Evolutionary conservation across 2,888 invertebrate species (phyloP).

Genomic region (Andricus quercusramuli): DNA sequence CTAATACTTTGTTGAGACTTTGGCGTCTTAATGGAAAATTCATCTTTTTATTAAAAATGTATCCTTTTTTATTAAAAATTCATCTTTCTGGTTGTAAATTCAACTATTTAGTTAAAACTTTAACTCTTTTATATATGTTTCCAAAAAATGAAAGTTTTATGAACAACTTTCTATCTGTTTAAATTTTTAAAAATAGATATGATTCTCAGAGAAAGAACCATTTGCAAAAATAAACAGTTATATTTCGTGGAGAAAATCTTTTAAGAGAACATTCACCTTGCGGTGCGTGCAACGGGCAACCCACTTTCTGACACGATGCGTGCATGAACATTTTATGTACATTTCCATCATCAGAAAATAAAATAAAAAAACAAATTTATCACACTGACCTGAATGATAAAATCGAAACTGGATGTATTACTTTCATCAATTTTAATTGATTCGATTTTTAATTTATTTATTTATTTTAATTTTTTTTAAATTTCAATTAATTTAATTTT

Average conservation of each 20-base stretch:
- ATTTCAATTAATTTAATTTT: too few species aligned
- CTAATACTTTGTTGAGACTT: too few species aligned
- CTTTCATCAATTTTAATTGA: too few species aligned
- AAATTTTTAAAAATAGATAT: background rate
- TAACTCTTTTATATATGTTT: too few species aligned
- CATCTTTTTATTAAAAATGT: too few species aligned
- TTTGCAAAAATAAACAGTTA: conserved; percentile 70
- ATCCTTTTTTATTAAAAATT: too few species aligned
- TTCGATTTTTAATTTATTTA: too few species aligned
- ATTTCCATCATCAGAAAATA: conserved; percentile 57
- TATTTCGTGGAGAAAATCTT: conserved; percentile 72
- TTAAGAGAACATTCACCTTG: conserved; percentile 74
- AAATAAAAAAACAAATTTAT: conserved; percentile 26
- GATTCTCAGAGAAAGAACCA: conserved; percentile 28
- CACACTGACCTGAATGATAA: background rate
- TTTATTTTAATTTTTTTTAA: too few species aligned
- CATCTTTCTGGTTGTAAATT: too few species aligned
- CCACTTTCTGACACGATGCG: conserved; percentile 70
- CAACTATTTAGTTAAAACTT: too few species aligned
- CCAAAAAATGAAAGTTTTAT: background rate
- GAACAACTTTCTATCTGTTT: background rate
- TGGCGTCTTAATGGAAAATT: too few species aligned
- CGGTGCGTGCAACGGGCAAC: conserved; percentile 70
- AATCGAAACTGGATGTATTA: background rate
- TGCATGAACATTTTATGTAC: conserved; percentile 50